phyloP scores from a whole-genome alignment of 2,888 invertebrate species.

The Pharmacophagus antenor region DNA sequence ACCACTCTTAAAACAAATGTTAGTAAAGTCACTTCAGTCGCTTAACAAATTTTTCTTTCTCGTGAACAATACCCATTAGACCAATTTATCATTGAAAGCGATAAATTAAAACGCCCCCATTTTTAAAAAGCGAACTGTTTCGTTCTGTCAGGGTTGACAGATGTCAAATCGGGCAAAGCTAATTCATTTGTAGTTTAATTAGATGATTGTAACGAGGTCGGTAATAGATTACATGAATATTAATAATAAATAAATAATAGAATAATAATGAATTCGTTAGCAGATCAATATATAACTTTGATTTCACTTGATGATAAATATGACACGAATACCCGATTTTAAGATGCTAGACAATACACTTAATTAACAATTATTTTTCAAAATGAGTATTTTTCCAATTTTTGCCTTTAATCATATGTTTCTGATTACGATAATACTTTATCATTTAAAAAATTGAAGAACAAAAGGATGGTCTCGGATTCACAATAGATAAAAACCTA shows the following conservation, averaged over 20 bases:
- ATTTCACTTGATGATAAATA: too few species aligned
- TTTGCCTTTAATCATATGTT: too few species aligned
- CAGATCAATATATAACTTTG: too few species aligned
- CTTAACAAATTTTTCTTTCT: conserved; percentile 46
- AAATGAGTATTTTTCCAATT: too few species aligned
- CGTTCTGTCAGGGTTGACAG: conserved; percentile 29
- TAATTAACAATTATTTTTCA: too few species aligned
- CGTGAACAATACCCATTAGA: conserved; percentile 61
- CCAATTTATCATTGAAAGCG: conserved; percentile 67
- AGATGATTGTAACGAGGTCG: conserved; percentile 16
- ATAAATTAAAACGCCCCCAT: conserved; percentile 62
- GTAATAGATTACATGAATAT: conserved; percentile 4
- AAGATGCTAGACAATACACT: too few species aligned
- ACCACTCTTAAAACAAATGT: conserved; percentile 10
- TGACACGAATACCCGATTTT: too few species aligned
- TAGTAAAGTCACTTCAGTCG: conserved; percentile 51
- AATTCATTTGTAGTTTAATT: conserved; percentile 24
- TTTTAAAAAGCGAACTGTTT: conserved; percentile 48
- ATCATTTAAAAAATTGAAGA: too few species aligned
- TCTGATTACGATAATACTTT: too few species aligned
- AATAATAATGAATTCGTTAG: too few species aligned
- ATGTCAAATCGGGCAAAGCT: conserved; percentile 25
- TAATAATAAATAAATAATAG: neutral
- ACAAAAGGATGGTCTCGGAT: too few species aligned
- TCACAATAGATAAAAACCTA: too few species aligned